Conservation (phyloP, 2,888 invertebrate species). For the Harpalus rufipes region DNA sequence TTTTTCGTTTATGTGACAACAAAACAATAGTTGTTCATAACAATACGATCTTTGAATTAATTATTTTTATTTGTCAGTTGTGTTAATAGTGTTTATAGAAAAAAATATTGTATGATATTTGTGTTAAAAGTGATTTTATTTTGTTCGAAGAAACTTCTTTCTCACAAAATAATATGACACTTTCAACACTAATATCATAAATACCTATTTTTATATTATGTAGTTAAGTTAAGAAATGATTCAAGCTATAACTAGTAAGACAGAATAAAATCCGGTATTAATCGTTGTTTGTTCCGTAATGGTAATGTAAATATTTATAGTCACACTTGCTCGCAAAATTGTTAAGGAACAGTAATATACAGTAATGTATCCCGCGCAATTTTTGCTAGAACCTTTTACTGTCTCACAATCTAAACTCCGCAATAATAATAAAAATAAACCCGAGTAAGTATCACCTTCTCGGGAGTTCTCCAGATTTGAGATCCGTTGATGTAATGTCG, state of each 20-base stretch:
- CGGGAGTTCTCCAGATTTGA: slow-evolving; percentile 17
- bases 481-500: slow-evolving; percentile 52
- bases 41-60: too few species aligned
- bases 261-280: not conserved
- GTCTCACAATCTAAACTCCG: not conserved
- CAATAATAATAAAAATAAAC: slow-evolving; percentile 7
- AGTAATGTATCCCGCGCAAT: not conserved
- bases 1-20: too few species aligned
- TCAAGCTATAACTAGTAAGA: not conserved
- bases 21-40: too few species aligned
- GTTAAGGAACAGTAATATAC: not conserved
- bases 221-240: not conserved
- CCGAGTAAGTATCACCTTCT: not conserved
- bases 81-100: too few species aligned
- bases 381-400: not conserved
- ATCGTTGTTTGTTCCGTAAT: not conserved
- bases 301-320: too few species aligned
- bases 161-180: too few species aligned
- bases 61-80: too few species aligned
- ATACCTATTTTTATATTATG: too few species aligned
- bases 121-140: too few species aligned
- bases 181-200: too few species aligned
- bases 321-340: not conserved
- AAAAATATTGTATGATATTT: too few species aligned
- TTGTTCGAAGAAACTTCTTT: too few species aligned